Evolutionary conservation across 2,888 invertebrate genomes (phyloP), one percentile per base, ranked within the genome.

Genomic region (Arge pagana): DNA sequence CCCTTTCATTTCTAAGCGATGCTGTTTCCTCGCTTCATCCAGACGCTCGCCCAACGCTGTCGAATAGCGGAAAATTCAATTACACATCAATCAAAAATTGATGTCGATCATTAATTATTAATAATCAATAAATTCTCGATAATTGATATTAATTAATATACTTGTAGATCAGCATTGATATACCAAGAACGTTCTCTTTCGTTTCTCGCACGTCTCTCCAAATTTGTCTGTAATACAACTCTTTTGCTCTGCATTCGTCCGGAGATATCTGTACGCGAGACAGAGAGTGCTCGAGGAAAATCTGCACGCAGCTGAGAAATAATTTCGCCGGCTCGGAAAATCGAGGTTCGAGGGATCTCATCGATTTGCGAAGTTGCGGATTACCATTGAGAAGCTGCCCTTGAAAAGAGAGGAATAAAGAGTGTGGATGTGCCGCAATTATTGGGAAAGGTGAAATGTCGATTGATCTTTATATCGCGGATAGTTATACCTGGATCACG

Each of bases 241-340:
- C 56, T 23, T 42, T 56, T 1, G 52, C 24, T 48, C 54, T 48
- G n/a, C 49, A 54, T 51, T 62, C 52, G 7, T 48, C 33, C 3
- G 60, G 55, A n/a, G 45, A 41, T 16, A 49, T 6, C 8, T 36
- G 33, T 18, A 53, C 43, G 40, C 59, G 53, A 1, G 43, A 49
- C 28, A 62, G 30, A 18, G 53, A 26, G 36, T 53, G 54, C 28
- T 61, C 59, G 37, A 60, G 42, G 13, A 64, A 57, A 28, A 50
- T 59, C 36, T 57, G 49, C 11, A 62, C 41, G 36, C 62, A 58
- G 10, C 52, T 28, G 16, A 58, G 4, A 36, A 62, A 61, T 45
- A 55, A 49, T 26, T 52, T 8, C 30, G 41, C 39, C 7, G 28
- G 40, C 41, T 37, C 30, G 19, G 50, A 41, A 40, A 30, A 33